Conservation (phyloP, 2,113 vertebrate species). For the Hystrix cristata region DNA sequence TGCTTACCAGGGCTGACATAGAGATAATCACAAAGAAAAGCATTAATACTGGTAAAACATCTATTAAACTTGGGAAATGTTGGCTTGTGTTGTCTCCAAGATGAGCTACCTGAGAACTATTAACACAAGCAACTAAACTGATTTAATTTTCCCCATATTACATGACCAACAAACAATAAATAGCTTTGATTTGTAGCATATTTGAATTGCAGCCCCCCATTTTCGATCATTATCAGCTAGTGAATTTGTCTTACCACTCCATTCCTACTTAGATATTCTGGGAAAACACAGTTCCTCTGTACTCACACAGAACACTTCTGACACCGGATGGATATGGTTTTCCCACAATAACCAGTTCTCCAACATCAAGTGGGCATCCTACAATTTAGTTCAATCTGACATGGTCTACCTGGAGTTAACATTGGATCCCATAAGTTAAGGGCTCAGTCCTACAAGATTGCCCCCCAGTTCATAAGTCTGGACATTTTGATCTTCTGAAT, state of each 20-base stretch:
- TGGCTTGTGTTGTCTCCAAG: neutral
- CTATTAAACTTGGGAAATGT: neutral
- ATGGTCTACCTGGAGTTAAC: neutral
- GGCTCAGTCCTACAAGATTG: neutral
- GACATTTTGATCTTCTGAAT: neutral
- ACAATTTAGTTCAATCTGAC: neutral
- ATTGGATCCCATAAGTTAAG: neutral
- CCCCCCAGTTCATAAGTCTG: too few relatives aligned
- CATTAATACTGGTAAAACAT: neutral
- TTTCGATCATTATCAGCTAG: neutral
- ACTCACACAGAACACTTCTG: neutral
- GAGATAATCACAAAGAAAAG: neutral
- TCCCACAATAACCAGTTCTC: neutral
- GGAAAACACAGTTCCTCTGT: neutral
- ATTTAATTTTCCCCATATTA: neutral
- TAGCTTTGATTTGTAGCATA: conserved; percentile 1
- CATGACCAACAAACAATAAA: neutral
- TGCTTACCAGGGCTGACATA: neutral
- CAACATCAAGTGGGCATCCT: neutral
- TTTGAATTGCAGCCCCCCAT: neutral
- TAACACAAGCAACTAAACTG: neutral
- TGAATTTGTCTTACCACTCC: conserved; percentile 17
- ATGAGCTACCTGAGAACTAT: neutral
- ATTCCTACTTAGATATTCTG: neutral
- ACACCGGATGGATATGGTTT: neutral